These are phyloP conservation scores for Plectrocnemia conspersa DNA, from an alignment of 1,140 invertebrate genomes.

Conservation along the genomic window DNA sequence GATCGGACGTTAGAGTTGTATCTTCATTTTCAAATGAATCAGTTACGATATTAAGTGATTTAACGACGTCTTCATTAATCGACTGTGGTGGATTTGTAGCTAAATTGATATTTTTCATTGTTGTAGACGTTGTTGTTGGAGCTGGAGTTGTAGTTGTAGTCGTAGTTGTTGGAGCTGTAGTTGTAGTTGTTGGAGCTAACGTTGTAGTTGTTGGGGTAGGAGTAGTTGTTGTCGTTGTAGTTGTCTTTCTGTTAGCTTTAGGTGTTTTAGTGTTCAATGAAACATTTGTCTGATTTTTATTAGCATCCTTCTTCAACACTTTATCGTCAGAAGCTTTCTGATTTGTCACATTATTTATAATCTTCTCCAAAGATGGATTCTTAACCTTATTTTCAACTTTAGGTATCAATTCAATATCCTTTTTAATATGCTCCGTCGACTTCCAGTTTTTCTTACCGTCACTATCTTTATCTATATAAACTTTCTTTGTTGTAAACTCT, in stretches of 20 bases:
- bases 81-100: neutral
- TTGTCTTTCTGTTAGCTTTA: neutral
- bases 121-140: neutral
- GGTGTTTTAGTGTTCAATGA: neutral
- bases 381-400: conserved; percentile 33
- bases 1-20: neutral
- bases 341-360: conserved; percentile 10
- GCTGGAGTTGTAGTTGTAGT: neutral
- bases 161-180: neutral
- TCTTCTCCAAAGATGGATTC: conserved; percentile 25
- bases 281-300: neutral
- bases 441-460: conserved; percentile 32
- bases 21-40: neutral
- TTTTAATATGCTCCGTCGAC: conserved; percentile 28
- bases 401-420: conserved; percentile 34
- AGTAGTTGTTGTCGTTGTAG: neutral
- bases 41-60: neutral
- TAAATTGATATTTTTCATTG: neutral
- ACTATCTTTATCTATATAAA: conserved; percentile 29
- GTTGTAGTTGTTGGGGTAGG: neutral
- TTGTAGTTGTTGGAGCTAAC: neutral
- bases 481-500: conserved; percentile 32
- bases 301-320: neutral
- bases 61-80: neutral
- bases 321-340: neutral